Base-by-base conservation (phyloP, 1,140 invertebrate species). In the Protaetia brevitarsis region DNA sequence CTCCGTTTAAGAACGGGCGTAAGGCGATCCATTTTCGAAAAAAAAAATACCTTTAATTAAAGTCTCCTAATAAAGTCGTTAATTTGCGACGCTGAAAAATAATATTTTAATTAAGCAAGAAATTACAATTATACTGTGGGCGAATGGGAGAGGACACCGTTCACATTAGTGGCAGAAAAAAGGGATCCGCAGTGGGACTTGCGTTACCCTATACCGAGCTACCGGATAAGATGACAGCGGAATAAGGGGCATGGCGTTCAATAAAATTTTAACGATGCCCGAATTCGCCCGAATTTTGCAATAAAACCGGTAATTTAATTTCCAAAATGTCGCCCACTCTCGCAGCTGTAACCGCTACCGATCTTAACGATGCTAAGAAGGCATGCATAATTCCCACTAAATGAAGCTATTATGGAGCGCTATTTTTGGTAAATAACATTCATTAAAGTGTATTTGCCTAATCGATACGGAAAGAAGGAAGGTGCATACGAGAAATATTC, bases 41-140 rank as follows among this genome's bases (percentile, higher is more conserved):
- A n/a, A n/a, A 45, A 45, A 45, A 45, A 13, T 45, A 21, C 23
- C 41, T 45, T 45, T 45, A 13, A 45, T 45, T 45, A 45, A 21
- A 21, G 16, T 21, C 41, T 45, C 16, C 16, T 45, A 45, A 45
- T 45, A 45, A 45, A 45, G 41, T 45, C 41, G 41, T 45, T 45
- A 45, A 45, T 45, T 45, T 45, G 41, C 41, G 13, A 45, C 41
- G 41, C 41, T 13, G 41, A 45, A 45, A 45, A 45, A 45, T 45
- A 21, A 45, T 45, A 45, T 45, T 45, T 45, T 45, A 45, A 45
- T 45, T 45, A 45, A 45, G 41, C 41, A 45, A 45, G 41, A 45
- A 45, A 45, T 45, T 45, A 45, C 41, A 45, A 45, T 45, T 45
- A 45, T 6, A 13, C n/a, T n/a, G n/a, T n/a, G 2, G 19, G 13